A percentile compares a stretch with the other conserved stretches of the same genome.
These are phyloP conservation scores for Takifugu ocellatus DNA, from an alignment of 2,797 vertebrate genomes.

Conservation along the genomic window DNA sequence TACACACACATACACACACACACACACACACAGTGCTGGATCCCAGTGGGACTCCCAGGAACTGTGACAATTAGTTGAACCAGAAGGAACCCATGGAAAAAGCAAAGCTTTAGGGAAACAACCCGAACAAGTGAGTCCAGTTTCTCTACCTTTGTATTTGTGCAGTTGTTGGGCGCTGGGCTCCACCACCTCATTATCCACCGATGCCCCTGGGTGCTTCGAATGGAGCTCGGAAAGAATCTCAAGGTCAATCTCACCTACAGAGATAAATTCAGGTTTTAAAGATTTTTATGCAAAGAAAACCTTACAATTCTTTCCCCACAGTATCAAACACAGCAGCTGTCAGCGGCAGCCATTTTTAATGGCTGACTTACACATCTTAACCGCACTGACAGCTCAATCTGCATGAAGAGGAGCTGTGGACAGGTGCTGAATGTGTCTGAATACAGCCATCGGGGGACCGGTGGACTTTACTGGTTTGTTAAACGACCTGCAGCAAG, in stretches of 20 bases:
- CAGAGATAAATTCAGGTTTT: not conserved
- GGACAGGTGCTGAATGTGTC: slow-evolving; percentile 26
- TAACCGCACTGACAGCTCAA: slow-evolving; percentile 23
- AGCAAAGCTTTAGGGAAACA: not conserved
- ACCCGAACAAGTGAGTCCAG: not conserved
- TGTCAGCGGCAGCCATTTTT: too few relatives aligned
- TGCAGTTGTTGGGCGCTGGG: slow-evolving; percentile 84
- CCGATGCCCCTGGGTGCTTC: slow-evolving; percentile 76
- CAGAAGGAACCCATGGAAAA: too few relatives aligned
- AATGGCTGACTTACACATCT: slow-evolving; percentile 1
- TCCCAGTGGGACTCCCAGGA: too few relatives aligned
- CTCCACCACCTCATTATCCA: slow-evolving; percentile 88
- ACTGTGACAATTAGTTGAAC: too few relatives aligned
- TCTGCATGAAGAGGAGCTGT: slow-evolving; percentile 16
- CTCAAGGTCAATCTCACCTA: slow-evolving; percentile 91
- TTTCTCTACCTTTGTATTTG: slow-evolving; percentile 83
- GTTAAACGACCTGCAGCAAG: slow-evolving; percentile 34
- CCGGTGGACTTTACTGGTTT: slow-evolving; percentile 40
- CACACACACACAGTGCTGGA: too few relatives aligned
- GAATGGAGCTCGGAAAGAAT: slow-evolving; percentile 81
- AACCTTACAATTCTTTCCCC: too few relatives aligned
- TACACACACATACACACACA: too few relatives aligned
- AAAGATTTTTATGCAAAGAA: too few relatives aligned
- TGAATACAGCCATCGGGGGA: slow-evolving; percentile 35
- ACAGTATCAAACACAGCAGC: too few relatives aligned